Conservation (phyloP, 1,140 invertebrate genomes). For the Uloborus diversus region DNA sequence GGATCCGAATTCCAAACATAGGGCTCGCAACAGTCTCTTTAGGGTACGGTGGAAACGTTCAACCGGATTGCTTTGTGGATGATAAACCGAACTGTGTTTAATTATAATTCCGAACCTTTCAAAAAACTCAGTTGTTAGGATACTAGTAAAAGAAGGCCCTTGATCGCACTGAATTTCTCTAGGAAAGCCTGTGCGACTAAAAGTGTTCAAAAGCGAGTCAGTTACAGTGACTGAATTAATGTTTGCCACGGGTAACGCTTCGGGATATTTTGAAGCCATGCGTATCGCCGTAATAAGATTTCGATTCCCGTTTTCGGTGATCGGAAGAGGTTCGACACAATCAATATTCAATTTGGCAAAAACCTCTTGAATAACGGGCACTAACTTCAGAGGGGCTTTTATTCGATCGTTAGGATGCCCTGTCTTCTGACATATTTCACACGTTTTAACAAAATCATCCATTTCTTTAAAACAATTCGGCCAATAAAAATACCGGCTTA, state of each 20-base stretch:
- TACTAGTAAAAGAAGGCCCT: background rate
- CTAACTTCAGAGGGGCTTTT: background rate
- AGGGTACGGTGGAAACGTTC: constrained; percentile 14
- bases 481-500: background rate
- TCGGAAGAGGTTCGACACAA: background rate
- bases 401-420: background rate
- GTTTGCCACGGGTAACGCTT: background rate
- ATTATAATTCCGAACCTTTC: constrained; percentile 14
- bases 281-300: background rate
- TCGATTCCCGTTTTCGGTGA: background rate
- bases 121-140: constrained; percentile 7
- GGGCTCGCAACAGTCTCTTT: constrained; percentile 14
- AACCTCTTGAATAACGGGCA: background rate
- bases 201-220: background rate
- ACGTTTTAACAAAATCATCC: background rate
- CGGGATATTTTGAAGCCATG: constrained; percentile 6
- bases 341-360: background rate
- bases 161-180: background rate
- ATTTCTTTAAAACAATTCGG: background rate
- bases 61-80: background rate
- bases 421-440: background rate
- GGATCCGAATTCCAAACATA: background rate
- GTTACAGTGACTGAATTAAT: background rate
- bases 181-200: constrained; percentile 7
- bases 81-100: background rate